Evolutionary conservation across 2,888 invertebrate genomes (phyloP), one percentile per base, ranked within the genome.

Genomic region (Hecatera dysodea): DNA sequence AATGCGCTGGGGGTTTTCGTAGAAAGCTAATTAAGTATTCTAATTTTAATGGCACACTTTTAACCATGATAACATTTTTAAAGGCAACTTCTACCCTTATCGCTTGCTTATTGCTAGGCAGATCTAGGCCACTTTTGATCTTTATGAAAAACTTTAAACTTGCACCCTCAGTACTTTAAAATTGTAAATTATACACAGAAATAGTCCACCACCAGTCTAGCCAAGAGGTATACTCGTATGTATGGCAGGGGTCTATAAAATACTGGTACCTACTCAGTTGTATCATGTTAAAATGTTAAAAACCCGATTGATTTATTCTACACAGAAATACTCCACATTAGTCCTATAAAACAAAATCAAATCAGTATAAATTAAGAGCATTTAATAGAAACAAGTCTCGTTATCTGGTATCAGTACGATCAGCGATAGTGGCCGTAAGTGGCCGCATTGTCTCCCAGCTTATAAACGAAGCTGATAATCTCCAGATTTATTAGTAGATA

Each of bases 381-480:
- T 75, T 79, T 80, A 83, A 82, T 83, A 83, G 82, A 83, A 80
- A 75, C 67, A 73, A 52, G 72, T 22, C 48, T 56, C 56, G 50
- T 72, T 83, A 83, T 83, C 81, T 67, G 56, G 52, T 80, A 83
- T 80, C 80, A 19, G 68, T 56, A 46, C 46, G 64, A 77, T 80
- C 72, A 33, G n/a, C 62, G 80, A 80, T 80, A 77, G 55, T 6
- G 70, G 73, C 50, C 66, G 76, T 73, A 75, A 82, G 76, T 75
- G 79, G 71, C 67, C 42, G 78, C 78, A 73, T 84, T 84, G 83
- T 84, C 69, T 72, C 50, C 66, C 63, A 67, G 71, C 66, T 82
- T 74, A 83, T 83, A 78, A 82, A 82, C 72, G 84, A 72, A 56
- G 55, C 29, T 78, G 84, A 82, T 83, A 80, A 83, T 64, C 61